Base-by-base conservation (phyloP, 2,888 invertebrate genomes). In the Troides aeacus region DNA sequence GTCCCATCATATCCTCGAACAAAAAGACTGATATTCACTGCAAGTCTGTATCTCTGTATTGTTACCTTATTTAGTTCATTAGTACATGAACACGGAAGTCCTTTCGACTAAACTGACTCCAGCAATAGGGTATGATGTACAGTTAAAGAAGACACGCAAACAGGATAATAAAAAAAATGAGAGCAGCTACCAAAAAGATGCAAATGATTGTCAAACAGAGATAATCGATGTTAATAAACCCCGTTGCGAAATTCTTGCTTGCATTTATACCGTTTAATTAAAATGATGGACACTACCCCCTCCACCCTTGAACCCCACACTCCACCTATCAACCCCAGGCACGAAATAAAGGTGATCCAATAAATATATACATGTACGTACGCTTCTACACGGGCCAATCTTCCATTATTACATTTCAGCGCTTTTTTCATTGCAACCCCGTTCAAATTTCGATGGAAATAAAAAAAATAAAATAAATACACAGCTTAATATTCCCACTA, bases 241-340 rank as follows among this genome's bases (percentile, higher is more conserved):
- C 21, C 57, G 57, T 23, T 21, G 23, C 42, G 39, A 39, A 23
- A 23, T 15, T 61, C 58, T 68, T 68, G 58, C 50, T 30, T 57
- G 68, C 57, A 62, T 24, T 58, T 59, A 39, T 62, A 23, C 42
- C 68, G 30, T 68, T 69, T 69, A 69, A 69, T 69, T 69, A 65
- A 69, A 69, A 64, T 65, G 61, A 21, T 57, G n/a, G 12, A 24
- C 53, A 18, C 53, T 7, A 18, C 5, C 53, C 18, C n/a, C n/a
- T 18, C 53, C 18, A 6, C 53, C n/a, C n/a, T 30, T 30, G 30
- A 30, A 30, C 30, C 3, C 30, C 30, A 30, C 5, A 30, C 30
- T 5, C 30, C 30, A 30, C 30, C 30, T 46, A 15, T 46, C 46
- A 15, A 46, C 46, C 10, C 12, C 46, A 7, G 23, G 4, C 64